A percentile compares a stretch with the other conserved stretches of the same genome.
Conservation (phyloP, 2,888 invertebrate species). For the Archips crataeganus region DNA sequence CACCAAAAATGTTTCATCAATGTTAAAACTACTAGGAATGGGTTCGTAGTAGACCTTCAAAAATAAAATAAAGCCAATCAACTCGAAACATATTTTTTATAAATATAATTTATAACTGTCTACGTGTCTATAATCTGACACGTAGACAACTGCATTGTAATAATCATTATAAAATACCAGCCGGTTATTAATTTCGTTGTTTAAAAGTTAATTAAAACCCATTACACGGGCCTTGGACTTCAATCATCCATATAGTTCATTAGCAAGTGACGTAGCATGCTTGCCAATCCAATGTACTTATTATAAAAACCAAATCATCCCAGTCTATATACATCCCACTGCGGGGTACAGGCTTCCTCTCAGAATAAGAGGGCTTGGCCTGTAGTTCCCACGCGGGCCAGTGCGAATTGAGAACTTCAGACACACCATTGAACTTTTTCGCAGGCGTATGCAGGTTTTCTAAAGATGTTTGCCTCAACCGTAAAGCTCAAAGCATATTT, state of each 20-base stretch:
- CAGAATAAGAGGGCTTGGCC: no score
- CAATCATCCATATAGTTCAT: slow-evolving; percentile 28
- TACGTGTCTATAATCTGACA: slow-evolving; percentile 13
- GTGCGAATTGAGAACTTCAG: no score
- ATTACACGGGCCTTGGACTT: slow-evolving; percentile 33
- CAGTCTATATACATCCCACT: no score
- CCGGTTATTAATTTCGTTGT: slow-evolving; percentile 33
- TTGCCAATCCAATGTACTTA: neutral
- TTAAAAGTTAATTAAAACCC: slow-evolving; percentile 36
- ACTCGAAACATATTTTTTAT: neutral
- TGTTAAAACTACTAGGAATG: neutral
- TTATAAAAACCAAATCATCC: no score
- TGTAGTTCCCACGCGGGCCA: no score
- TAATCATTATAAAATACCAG: slow-evolving; percentile 28
- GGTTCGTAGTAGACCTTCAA: neutral
- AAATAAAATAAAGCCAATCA: neutral
- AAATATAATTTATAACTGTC: slow-evolving; percentile 24
- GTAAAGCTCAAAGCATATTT: no score
- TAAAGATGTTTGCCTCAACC: no score
- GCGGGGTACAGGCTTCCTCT: no score
- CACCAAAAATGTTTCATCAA: no score
- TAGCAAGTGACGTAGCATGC: neutral
- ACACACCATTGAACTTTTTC: no score
- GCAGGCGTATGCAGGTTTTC: no score
- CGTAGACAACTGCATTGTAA: slow-evolving; percentile 2